Base-by-base conservation (phyloP, 1,140 invertebrate species). In the Drosophila elegans region DNA sequence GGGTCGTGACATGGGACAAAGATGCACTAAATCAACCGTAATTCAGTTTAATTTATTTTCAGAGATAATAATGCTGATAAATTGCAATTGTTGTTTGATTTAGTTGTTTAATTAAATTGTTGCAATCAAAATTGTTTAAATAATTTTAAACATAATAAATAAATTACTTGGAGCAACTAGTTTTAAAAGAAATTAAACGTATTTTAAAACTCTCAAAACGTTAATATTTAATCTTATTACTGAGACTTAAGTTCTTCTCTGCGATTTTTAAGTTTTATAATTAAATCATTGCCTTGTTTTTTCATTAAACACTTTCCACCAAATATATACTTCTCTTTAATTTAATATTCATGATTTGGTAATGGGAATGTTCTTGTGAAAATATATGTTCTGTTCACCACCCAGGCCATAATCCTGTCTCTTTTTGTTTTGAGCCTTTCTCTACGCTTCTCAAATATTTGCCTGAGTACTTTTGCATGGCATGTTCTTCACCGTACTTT, bases 11-110 rank as follows among this genome's bases (percentile, higher is more conserved):
- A 52, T 10, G 6, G n/a, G n/a, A 16, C 46, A 13, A 7, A 55
- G 36, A 41, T 56, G 21, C 13, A 41, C 29, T 72, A 72, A 72
- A 71, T 72, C 68, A 71, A 39, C 29, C 21, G 49, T 57, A 72
- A 72, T 71, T 11, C 36, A 45, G 27, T 71, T 71, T 41, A 49
- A 72, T 72, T 71, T 72, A 72, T 72, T 71, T 72, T 53, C 21
- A 2, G 1, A 49, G 51, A 57, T 71, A 71, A 71, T 34, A 56
- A 6, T 27, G 29, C n/a, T 21, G 32, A 32, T 21, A 49, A 51
- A 64, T 42, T 46, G 57, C 42, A 45, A 54, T 39, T 38, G 29
- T 16, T 10, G 29, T 67, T 64, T 66, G 29, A 45, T 27, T 16
- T 42, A 13, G 39, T 42, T 56, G 32, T 13, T 12, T 2, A 2